A percentile compares a stretch with the other conserved stretches of the same genome.
phyloP scores from a whole-genome alignment of 2,113 vertebrate genomes.

The Tychaedon coryphoeus region DNA sequence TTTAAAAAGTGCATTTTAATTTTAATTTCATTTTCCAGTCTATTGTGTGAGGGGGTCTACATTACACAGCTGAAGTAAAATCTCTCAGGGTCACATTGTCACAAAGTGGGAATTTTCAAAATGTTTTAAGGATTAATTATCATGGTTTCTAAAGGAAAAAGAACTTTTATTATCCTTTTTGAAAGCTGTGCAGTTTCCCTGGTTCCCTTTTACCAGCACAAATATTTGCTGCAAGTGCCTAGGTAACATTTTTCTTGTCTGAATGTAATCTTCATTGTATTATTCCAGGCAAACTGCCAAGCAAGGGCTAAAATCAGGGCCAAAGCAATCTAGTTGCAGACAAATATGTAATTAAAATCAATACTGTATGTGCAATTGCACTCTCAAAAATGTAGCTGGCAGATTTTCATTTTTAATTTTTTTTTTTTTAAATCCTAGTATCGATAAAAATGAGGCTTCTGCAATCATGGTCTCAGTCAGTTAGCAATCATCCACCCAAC shows the following conservation, averaged over 20 bases:
- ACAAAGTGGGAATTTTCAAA: neutral
- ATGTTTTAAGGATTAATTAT: slow-evolving; percentile 1
- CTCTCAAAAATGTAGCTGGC: neutral
- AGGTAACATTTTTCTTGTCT: slow-evolving; percentile 37
- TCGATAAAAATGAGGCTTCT: neutral
- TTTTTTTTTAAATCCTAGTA: neutral
- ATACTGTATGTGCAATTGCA: neutral
- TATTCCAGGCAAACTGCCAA: slow-evolving; percentile 32
- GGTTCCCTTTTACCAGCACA: slow-evolving; percentile 7
- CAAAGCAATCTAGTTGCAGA: slow-evolving; percentile 26
- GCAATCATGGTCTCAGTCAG: neutral
- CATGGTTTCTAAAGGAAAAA: neutral
- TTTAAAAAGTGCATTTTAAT: neutral
- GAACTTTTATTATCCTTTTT: neutral
- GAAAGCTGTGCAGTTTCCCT: neutral
- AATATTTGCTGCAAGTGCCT: slow-evolving; percentile 42
- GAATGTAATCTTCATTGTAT: slow-evolving; percentile 35
- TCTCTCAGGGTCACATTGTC: neutral
- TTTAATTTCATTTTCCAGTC: neutral
- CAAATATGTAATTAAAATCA: slow-evolving; percentile 50
- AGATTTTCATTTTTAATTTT: neutral
- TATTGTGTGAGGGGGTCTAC: neutral
- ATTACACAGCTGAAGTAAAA: neutral
- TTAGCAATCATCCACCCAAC: neutral
- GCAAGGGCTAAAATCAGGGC: slow-evolving; percentile 15